Base-by-base conservation (phyloP, 2,113 vertebrate genomes). In the Aspiorhynchus laticeps region DNA sequence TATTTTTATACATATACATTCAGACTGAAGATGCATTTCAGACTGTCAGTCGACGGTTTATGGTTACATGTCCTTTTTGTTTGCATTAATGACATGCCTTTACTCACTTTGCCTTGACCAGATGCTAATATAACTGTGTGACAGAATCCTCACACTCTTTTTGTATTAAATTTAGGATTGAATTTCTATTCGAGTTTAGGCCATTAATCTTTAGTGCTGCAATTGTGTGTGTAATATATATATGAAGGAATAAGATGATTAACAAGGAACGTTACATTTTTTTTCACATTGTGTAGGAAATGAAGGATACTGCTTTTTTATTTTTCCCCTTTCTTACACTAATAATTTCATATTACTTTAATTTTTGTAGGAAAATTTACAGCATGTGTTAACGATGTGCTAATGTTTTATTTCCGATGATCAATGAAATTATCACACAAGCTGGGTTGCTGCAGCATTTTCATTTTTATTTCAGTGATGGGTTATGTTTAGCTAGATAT, bases 1-100 rank as follows among this genome's bases (percentile, higher is more conserved):
- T 91, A 75, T 91, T 90, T 91, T 85, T 80, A 78, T 85, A 87
- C 81, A 88, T 88, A 91, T 91, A 92, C 76, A 85, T 88, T 87
- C 80, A n/a, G 80, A 77, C 63, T 46, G n/a, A 76, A 71, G 41
- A 26, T 15, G 51, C 75, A 79, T 86, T 79, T 86, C 28, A 77
- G 53, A 21, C 28, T 33, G 6, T 41, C 11, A 12, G 26, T 74
- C 26, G 33, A 38, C 43, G 21, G 38, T 33, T 31, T 73, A 17
- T 36, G 75, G 28, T n/a, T 31, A 65, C 28, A 78, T 36, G 56
- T 80, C 24, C 71, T 67, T 33, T 38, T 71, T 84, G 53, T 67
- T 87, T 85, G 69, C 71, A 43, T 53, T 78, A 28, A 26, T 86
- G 28, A 88, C 28, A 65, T 85, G 75, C 80, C 85, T 88, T 83